These are phyloP conservation scores for Caloenas nicobarica DNA, from an alignment of 2,113 vertebrate species.

Conservation along the genomic window DNA sequence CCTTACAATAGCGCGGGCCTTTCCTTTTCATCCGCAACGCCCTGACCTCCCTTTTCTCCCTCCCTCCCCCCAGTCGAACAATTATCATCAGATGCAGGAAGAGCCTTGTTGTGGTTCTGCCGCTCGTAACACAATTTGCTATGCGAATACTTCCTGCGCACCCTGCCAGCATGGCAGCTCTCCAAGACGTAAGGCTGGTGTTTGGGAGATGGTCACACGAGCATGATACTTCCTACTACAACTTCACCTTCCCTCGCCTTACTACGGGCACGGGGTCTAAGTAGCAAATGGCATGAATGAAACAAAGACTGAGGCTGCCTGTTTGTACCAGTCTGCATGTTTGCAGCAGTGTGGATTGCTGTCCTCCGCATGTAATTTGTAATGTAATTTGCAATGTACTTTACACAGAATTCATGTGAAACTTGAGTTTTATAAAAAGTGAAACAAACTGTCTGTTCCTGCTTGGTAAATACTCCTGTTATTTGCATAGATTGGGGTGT, in stretches of 20 bases:
- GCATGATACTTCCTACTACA: conserved; percentile 21
- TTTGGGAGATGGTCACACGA: conserved; percentile 32
- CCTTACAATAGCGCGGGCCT: background rate
- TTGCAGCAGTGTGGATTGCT: background rate
- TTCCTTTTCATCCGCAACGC: background rate
- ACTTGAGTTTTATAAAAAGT: background rate
- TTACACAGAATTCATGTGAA: background rate
- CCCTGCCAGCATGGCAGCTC: conserved; percentile 26
- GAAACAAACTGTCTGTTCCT: background rate
- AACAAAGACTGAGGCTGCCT: background rate
- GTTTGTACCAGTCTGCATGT: background rate
- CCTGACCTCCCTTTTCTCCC: conserved; percentile 16
- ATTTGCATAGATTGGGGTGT: background rate
- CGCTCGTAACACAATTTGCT: conserved; percentile 64
- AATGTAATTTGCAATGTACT: background rate
- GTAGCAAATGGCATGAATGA: background rate
- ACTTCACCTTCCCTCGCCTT: background rate
- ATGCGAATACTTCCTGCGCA: conserved; percentile 47
- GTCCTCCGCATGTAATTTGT: background rate
- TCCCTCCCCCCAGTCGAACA: background rate
- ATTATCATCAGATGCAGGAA: conserved; percentile 60
- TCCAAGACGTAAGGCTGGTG: conserved; percentile 6
- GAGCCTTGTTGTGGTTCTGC: conserved; percentile 57
- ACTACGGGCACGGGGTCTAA: background rate
- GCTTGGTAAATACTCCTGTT: background rate